Evolutionary conservation across 1,140 invertebrate genomes (phyloP).

Genomic region (Chlorops oryzae): DNA sequence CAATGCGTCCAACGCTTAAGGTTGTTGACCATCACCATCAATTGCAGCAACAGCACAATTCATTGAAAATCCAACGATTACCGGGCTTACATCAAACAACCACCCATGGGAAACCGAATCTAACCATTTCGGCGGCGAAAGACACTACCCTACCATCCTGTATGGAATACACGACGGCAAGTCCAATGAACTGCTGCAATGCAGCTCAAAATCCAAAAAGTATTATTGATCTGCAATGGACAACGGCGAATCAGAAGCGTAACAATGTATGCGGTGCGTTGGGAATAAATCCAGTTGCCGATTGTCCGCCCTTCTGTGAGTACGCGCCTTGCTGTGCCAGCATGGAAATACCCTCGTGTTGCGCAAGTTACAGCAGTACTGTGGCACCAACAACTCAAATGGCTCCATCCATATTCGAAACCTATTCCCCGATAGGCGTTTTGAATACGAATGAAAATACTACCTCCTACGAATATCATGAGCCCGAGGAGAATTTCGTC

Average conservation of each 20-base stretch:
- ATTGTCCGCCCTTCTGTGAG: too few relatives aligned
- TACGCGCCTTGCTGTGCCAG: too few relatives aligned
- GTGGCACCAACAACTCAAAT: too few relatives aligned
- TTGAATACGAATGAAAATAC: neutral
- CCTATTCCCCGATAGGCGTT: too few relatives aligned
- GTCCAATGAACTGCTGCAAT: constrained; percentile 5
- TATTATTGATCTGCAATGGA: neutral
- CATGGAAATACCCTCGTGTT: too few relatives aligned
- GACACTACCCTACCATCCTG: neutral
- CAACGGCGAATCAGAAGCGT: too few relatives aligned
- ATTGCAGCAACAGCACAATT: constrained; percentile 11
- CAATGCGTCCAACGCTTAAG: constrained; percentile 9
- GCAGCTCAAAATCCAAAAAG: neutral
- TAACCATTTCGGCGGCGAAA: neutral
- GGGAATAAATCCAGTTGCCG: too few relatives aligned
- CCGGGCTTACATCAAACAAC: neutral
- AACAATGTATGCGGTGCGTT: too few relatives aligned
- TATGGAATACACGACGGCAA: constrained; percentile 6
- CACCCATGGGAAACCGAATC: neutral
- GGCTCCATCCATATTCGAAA: too few relatives aligned
- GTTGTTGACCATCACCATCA: constrained; percentile 17
- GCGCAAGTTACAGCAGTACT: too few relatives aligned
- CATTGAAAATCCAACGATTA: neutral
- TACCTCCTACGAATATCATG: constrained; percentile 23
- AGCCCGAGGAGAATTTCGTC: constrained; percentile 42